Base-by-base conservation (phyloP, 1,140 invertebrate species). In the Ostrea denselamellosa region DNA sequence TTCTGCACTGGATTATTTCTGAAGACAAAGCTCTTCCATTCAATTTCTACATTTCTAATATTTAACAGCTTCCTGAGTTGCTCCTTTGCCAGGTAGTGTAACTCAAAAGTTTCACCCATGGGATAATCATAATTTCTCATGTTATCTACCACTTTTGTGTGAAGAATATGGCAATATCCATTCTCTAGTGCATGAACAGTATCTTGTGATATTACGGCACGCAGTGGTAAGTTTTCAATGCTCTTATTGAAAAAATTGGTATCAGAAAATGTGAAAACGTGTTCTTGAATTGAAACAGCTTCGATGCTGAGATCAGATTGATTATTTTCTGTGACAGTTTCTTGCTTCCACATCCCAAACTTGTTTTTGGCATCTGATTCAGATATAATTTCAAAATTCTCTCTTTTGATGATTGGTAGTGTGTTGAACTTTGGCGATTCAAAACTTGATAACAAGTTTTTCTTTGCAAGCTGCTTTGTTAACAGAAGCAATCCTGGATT, bases 141-240 rank as follows among this genome's bases (percentile, higher is more conserved):
- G 28, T 34, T 34, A 28, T 77, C 68, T 14, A 77, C 12, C 25
- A 77, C 10, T 34, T 77, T 77, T 28, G 25, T 28, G 25, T 34
- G 14, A 14, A 77, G 68, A 28, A 77, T 28, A 77, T 77, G 22
- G 12, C 12, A 5, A 34, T 77, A 77, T 77, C 68, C 68, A 0
- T 0, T 28, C 10, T 77, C 68, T 28, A 77, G 28, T 4, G 68
- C 68, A 34, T 14, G 25, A 14, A 25, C 68, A 34, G 68, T 77
- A 77, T 77, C 68, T 17, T 77, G 68, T 34, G 68, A 77, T 77
- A 77, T 77, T 14, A 77, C 68, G 14, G 28, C 22, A 14, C 68
- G 68, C 68, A 77, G 28, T 3, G 68, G 28, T 25, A 77, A 77
- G 8, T 34, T 14, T 25, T 34, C 22, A 28, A 77, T 34, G 22